Conservation (phyloP, 2,797 vertebrate genomes). For the Enteromius afrohamiltoni region DNA sequence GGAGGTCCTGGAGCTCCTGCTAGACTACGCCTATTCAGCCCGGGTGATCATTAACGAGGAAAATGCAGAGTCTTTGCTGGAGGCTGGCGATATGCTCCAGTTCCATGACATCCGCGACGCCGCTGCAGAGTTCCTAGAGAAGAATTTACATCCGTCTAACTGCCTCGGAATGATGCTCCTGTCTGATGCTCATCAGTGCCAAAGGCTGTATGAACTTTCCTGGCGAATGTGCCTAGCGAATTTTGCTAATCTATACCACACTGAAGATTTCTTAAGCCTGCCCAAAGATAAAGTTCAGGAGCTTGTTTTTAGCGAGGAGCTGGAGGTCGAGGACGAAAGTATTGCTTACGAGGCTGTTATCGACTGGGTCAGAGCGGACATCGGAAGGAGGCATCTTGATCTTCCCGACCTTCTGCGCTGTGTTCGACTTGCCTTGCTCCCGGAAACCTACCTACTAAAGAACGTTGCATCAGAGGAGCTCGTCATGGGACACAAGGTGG, state of each 20-base stretch:
- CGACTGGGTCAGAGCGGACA: conserved; percentile 84
- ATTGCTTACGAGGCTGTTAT: conserved; percentile 86
- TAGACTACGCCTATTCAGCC: conserved; percentile 86
- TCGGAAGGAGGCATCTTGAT: conserved; percentile 74
- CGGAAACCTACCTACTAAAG: conserved; percentile 81
- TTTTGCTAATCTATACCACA: conserved; percentile 80
- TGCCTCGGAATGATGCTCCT: conserved; percentile 89
- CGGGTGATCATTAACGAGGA: conserved; percentile 86
- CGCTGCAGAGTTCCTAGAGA: conserved; percentile 83
- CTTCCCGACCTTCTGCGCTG: conserved; percentile 82
- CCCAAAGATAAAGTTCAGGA: conserved; percentile 84
- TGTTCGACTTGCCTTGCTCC: conserved; percentile 82
- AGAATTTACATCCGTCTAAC: conserved; percentile 85
- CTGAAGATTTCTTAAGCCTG: conserved; percentile 83
- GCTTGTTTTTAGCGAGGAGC: conserved; percentile 84
- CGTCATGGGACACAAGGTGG: conserved; percentile 84
- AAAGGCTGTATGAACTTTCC: conserved; percentile 82
- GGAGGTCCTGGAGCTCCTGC: conserved; percentile 84
- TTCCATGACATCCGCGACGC: conserved; percentile 87
- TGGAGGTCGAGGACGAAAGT: conserved; percentile 87
- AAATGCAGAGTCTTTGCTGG: conserved; percentile 85
- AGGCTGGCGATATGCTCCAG: conserved; percentile 88
- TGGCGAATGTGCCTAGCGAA: conserved; percentile 86
- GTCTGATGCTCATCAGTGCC: conserved; percentile 85
- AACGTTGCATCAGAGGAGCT: conserved; percentile 82